Base-by-base conservation (phyloP, 1,140 invertebrate species). In the Tetragnatha versicolor region DNA sequence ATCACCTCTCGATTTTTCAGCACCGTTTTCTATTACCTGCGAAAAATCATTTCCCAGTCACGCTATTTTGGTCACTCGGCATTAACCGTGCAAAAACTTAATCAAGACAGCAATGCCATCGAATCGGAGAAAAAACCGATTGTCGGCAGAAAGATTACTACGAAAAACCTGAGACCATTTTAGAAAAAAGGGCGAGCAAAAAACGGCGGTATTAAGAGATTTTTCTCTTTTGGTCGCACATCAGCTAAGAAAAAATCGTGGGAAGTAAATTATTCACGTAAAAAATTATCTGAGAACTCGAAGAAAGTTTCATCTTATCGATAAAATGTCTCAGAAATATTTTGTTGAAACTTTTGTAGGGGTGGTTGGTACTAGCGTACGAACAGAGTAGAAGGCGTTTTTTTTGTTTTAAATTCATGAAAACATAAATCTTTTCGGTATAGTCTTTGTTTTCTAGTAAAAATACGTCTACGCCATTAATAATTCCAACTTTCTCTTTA, bases 251-350 rank as follows among this genome's bases (percentile, higher is more conserved):
- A 51, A 51, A 51, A n/a, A 51, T n/a, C 27, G 27, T 20, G 22
- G 10, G 25, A 22, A 27, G 27, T 17, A 58, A 58, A 58, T n/a
- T n/a, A n/a, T n/a, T n/a, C n/a, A 58, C 17, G 29, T 2, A 9
- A 58, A 58, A 58, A 58, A 58, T 33, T 9, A 5, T n/a, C 17
- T 58, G n/a, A 33, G 55, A 58, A 58, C 17, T 58, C 9, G 14
- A n/a, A 29, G 25, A 14, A 12, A 55, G 35, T 58, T 58, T 63
- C 33, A 63, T 37, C 33, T 42, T 39, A 63, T 39, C 60, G 60
- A 42, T 63, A 63, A 63, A 42, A 14, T 63, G 60, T 63, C 60
- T 39, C 60, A 25, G 3, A 63, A 39, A 7, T 2, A n/a, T n/a
- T n/a, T n/a, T n/a, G n/a, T n/a, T n/a, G n/a, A n/a, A n/a, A n/a